A percentile compares a stretch with the other conserved stretches of the same genome.
phyloP scores from a whole-genome alignment of 2,888 invertebrate species.

The Standfussiana lucernea region DNA sequence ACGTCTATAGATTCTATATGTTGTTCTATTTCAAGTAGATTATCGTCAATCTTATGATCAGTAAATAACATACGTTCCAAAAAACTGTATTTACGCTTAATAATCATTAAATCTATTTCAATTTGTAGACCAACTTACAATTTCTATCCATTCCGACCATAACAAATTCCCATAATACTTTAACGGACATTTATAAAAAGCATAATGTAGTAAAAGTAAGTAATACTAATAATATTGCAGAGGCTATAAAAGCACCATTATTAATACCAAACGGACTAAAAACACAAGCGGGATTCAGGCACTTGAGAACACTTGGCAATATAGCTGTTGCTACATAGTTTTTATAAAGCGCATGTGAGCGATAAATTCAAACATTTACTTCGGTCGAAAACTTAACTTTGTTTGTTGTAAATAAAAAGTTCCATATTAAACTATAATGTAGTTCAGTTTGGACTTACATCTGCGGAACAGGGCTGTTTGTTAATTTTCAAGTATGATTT shows the following conservation, averaged over 20 bases:
- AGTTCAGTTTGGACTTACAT: constrained; percentile 79
- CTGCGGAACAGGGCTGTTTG: constrained; percentile 77
- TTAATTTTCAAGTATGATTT: constrained; percentile 64
- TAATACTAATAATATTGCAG: constrained; percentile 71
- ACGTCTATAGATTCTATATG: not conserved
- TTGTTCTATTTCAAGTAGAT: not conserved
- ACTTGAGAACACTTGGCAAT: constrained; percentile 72
- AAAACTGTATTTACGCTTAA: not conserved
- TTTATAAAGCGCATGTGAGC: constrained; percentile 83
- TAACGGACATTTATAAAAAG: constrained; percentile 64
- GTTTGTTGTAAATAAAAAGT: constrained; percentile 85
- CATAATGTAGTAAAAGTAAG: constrained; percentile 69
- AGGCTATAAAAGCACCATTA: constrained; percentile 71
- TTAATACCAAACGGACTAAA: constrained; percentile 72
- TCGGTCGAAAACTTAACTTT: constrained; percentile 82
- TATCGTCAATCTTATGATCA: not conserved
- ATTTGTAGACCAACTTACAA: not conserved
- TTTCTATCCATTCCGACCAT: constrained; percentile 22
- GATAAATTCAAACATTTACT: constrained; percentile 85
- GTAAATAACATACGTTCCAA: not conserved
- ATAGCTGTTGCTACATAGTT: constrained; percentile 77
- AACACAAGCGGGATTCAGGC: constrained; percentile 69
- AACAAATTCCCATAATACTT: constrained; percentile 50
- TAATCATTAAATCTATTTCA: not conserved
- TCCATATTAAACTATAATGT: constrained; percentile 82